Evolutionary conservation across 2,797 vertebrate species (phyloP), one percentile per base, ranked within the genome.

Genomic region (Psittacula echo): DNA sequence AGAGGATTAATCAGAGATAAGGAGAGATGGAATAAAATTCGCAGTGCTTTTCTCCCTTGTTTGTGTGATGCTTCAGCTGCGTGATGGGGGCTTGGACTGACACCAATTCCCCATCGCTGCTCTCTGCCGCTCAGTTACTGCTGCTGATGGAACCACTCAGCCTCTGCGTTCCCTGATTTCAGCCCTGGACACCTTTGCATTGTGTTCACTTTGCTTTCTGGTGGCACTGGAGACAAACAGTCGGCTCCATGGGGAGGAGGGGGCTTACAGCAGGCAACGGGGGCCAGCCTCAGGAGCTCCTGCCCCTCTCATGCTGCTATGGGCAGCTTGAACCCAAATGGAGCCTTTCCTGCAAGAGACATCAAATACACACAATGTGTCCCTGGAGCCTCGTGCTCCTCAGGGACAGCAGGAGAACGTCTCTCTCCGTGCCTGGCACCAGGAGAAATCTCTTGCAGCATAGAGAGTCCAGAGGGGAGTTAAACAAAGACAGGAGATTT

Each of bases 1-100:
- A 91, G 94, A 86, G 89, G 92, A 95, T 94, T 96, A 93, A 94
- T 82, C 54, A 72, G 89, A 93, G 89, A 93, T 88, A 96, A 88
- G 82, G 41, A 90, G 77, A 4, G 30, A 91, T 11, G 73, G 39
- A 82, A 85, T 54, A 58, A 76, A 91, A 91, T 74, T 45, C 3
- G 12, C 47, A 89, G 87, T 76, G 45, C 72, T 95, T 84, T 93
- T 37, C 54, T 85, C 67, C 72, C 48, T 86, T 58, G 56, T 87
- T 78, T 60, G 37, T 3, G 5, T 71, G 89, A 73, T 9, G 29
- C 67, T 60, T 64, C 50, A 66, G 66, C 77, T 81, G 73, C 0
- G 3, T 39, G 72, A 56, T 10, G 41, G 56, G 65, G 37, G n/a
- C 56, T 92, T n/a, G 30, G 62, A 44, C 66, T 13, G 51, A 64